Evolutionary conservation across 2,888 invertebrate species (phyloP), one percentile per base, ranked within the genome.

Genomic region (Listrodromus nycthemerus): DNA sequence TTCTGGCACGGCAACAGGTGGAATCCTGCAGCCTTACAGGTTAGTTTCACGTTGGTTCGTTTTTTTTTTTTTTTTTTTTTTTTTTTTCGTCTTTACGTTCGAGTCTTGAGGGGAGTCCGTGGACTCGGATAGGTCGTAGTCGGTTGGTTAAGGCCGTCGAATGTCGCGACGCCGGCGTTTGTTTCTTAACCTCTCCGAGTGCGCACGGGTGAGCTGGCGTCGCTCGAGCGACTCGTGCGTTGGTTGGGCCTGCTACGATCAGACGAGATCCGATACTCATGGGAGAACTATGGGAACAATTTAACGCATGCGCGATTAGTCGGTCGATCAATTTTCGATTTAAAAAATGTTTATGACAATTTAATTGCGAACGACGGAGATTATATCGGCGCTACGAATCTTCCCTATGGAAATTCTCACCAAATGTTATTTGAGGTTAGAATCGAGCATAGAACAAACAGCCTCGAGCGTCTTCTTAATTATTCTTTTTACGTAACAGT

Each of bases 1-100:
- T 73, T 55, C 58, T 55, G 65, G 81, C 75, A 55, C 89, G 89
- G 91, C 92, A 92, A 92, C 92, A 92, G 92, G 92, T 92, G 92
- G 89, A 90, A 89, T 88, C 87, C 88, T 89, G 89, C 88, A 84
- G 86, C 87, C 87, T 88, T 87, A 89, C 87, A 90, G 91, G 91
- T 91, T 78, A 63, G 73, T 77, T 65, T 73, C 2, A 21, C 37
- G 3, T 50, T 79, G 41, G 16, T 16, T 45, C 41, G 41, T 13
- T 65, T 52, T 30, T 52, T 50, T 33, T 63, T 33, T 19, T 33
- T 63, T 33, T 19, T 33, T 63, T 37, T 37, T 37, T 37, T 30
- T 37, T 37, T 8, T 10, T 37, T 37, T 4, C 5, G 16, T 48
- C 24, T 45, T 8, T 67, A 37, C 37, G 21, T 45, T 66, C 37